These are phyloP conservation scores for Meteorus sp. DNA, from an alignment of 1,140 invertebrate genomes.

Conservation along the genomic window DNA sequence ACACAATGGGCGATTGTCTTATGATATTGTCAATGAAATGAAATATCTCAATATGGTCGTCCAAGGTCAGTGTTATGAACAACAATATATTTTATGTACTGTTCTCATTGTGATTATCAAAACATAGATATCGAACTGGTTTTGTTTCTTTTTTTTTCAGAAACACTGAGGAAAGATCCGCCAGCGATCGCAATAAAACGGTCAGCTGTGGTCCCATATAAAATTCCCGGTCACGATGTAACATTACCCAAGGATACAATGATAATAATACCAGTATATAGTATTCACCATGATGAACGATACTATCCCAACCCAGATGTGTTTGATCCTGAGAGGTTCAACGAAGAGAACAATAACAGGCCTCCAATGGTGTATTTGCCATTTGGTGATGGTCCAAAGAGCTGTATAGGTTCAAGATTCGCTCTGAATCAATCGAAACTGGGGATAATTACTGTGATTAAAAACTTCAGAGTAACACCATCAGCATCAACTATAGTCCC, in stretches of 20 bases:
- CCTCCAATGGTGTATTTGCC: background rate
- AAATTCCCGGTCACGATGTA: background rate
- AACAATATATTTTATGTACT: no score
- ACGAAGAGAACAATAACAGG: background rate
- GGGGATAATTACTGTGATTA: background rate
- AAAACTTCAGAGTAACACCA: background rate
- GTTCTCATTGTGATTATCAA: background rate
- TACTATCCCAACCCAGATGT: background rate
- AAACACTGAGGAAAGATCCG: background rate
- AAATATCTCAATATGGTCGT: conserved; percentile 41
- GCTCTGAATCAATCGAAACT: background rate
- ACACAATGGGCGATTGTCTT: conserved; percentile 37
- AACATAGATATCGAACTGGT: background rate
- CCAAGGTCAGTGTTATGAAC: conserved; percentile 6
- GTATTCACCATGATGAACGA: background rate
- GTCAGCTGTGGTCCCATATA: background rate
- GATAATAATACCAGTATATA: background rate
- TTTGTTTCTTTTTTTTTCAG: background rate
- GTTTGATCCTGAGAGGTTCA: background rate
- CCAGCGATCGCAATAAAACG: background rate
- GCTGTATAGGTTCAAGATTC: background rate
- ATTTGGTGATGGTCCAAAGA: background rate
- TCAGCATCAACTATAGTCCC: background rate
- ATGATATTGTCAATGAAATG: conserved; percentile 42
- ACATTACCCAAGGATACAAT: background rate